A percentile compares a stretch with the other conserved stretches of the same genome.
These are phyloP conservation scores for Drusus annulatus DNA, from an alignment of 1,140 invertebrate genomes.

Conservation along the genomic window DNA sequence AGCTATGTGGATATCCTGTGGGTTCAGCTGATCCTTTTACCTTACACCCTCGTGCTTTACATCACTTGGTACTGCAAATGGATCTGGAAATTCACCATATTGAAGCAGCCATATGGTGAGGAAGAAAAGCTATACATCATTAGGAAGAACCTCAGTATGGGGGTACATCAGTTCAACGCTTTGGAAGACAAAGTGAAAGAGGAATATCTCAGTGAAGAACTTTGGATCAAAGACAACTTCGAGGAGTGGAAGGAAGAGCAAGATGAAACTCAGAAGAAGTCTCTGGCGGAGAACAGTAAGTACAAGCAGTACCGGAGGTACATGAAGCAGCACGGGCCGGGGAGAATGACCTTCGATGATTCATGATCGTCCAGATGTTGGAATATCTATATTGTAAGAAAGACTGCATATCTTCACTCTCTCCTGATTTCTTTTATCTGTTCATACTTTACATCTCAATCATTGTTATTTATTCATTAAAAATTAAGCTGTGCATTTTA, in stretches of 20 bases:
- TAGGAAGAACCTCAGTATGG: conserved; percentile 82
- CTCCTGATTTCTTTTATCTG: conserved; percentile 17
- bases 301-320: conserved; percentile 86
- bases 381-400: conserved; percentile 8
- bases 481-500: conserved; percentile 31
- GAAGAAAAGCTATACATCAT: conserved; percentile 91
- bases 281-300: conserved; percentile 83
- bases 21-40: conserved; percentile 85
- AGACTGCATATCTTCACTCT: conserved; percentile 32
- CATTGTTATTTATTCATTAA: conserved; percentile 28
- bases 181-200: conserved; percentile 83
- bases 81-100: conserved; percentile 86
- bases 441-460: conserved; percentile 5
- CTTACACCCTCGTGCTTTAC: conserved; percentile 80
- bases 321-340: conserved; percentile 85
- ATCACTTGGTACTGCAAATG: conserved; percentile 84
- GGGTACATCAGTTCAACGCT: conserved; percentile 78
- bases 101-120: conserved; percentile 82
- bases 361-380: conserved; percentile 66
- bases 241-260: conserved; percentile 83
- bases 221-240: conserved; percentile 90
- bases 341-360: conserved; percentile 86
- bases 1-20: conserved; percentile 83
- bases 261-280: conserved; percentile 87
- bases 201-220: conserved; percentile 81